A percentile compares a stretch with the other conserved stretches of the same genome.
Conservation (phyloP, 1,140 invertebrate genomes). For the Cardiocondyla obscurior region DNA sequence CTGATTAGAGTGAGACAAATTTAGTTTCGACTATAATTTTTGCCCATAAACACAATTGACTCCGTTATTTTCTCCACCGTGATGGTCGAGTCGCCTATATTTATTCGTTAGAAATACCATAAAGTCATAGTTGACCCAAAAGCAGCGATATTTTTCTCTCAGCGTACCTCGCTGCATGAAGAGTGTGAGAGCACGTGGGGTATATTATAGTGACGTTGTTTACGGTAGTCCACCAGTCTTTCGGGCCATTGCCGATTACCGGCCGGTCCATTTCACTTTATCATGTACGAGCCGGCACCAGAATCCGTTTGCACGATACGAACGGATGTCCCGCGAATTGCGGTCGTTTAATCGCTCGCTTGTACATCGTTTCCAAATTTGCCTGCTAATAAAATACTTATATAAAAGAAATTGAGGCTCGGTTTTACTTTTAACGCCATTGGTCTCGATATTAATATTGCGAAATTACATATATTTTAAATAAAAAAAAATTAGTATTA, state of each 20-base stretch:
- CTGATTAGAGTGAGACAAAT: too few relatives aligned
- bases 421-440: background rate
- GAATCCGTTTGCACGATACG: conserved; percentile 35
- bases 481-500: too few relatives aligned
- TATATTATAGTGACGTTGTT: conserved; percentile 74
- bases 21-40: too few relatives aligned
- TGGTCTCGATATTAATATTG: background rate
- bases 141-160: too few relatives aligned
- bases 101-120: too few relatives aligned
- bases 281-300: conserved; percentile 56
- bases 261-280: conserved; percentile 65
- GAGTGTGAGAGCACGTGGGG: conserved; percentile 56
- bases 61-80: too few relatives aligned
- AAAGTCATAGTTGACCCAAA: too few relatives aligned
- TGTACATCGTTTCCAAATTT: background rate
- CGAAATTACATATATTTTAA: too few relatives aligned
- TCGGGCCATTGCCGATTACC: conserved; percentile 70
- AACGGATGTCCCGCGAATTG: conserved; percentile 48
- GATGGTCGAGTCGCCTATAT: too few relatives aligned
- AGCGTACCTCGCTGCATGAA: conserved; percentile 13
- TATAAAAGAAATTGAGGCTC: background rate
- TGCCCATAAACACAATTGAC: too few relatives aligned
- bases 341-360: conserved; percentile 34
- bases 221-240: conserved; percentile 72
- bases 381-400: conserved; percentile 4